Conservation (phyloP, 2,888 invertebrate species). For the Metacarcinus magister region DNA sequence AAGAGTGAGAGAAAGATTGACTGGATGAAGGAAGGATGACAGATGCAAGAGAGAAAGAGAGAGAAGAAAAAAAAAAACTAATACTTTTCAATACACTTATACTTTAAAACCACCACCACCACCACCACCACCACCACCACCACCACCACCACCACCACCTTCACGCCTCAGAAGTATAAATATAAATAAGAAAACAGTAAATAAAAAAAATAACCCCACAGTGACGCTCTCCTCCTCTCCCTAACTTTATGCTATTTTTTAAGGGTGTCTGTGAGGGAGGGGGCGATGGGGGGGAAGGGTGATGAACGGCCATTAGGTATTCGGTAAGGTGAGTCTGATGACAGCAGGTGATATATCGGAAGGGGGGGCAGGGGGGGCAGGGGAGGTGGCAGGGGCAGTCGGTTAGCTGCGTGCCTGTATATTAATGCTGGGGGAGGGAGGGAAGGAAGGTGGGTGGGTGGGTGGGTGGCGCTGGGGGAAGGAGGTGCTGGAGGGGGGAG, state of each 20-base stretch:
- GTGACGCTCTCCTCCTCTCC: background rate
- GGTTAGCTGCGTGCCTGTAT: background rate
- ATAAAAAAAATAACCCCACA: background rate
- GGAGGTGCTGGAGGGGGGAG: too few relatives aligned
- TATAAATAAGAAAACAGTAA: background rate
- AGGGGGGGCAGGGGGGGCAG: background rate
- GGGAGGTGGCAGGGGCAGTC: background rate
- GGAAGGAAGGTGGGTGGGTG: background rate
- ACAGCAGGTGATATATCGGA: slow-evolving; percentile 28
- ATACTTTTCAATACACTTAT: background rate
- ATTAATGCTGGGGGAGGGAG: background rate
- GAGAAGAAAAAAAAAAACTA: background rate
- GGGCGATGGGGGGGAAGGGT: background rate
- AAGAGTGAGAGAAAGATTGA: background rate
- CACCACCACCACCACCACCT: background rate
- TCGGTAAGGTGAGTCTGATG: slow-evolving; percentile 10
- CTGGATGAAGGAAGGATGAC: background rate
- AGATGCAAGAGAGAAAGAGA: background rate
- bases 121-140: background rate
- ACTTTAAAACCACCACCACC: background rate
- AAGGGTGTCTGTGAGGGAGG: background rate
- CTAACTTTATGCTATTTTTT: background rate
- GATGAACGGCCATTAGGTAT: slow-evolving; percentile 36
- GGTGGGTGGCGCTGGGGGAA: too few relatives aligned
- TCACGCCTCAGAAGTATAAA: background rate